These are phyloP conservation scores for Fissipunctia ypsillon DNA, from an alignment of 2,888 invertebrate species.

Conservation along the genomic window DNA sequence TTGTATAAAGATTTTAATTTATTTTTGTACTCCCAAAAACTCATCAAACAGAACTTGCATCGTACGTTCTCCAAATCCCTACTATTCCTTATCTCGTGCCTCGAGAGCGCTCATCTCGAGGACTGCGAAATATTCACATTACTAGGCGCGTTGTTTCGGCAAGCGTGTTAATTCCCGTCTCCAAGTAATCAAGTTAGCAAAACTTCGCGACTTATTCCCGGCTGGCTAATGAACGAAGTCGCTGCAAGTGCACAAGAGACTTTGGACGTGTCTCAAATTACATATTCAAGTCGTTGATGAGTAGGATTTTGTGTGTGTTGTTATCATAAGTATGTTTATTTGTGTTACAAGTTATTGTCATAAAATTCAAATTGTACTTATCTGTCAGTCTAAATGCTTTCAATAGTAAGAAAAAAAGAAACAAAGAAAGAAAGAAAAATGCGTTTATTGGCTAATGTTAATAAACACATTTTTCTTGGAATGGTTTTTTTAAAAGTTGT, in stretches of 20 bases:
- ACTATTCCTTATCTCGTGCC: slow-evolving; percentile 29
- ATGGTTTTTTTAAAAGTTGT: too few relatives aligned
- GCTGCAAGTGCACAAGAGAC: slow-evolving; percentile 75
- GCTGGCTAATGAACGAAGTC: slow-evolving; percentile 83
- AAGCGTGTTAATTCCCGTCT: slow-evolving; percentile 63
- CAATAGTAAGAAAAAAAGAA: background rate
- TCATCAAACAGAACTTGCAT: slow-evolving; percentile 13
- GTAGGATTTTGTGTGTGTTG: slow-evolving; percentile 34
- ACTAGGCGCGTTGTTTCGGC: slow-evolving; percentile 67
- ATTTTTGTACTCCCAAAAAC: slow-evolving; percentile 9
- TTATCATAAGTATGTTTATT: slow-evolving; percentile 5
- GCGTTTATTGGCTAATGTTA: background rate
- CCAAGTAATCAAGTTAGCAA: slow-evolving; percentile 69
- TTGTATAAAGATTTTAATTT: too few relatives aligned
- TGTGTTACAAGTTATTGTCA: background rate
- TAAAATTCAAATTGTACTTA: background rate
- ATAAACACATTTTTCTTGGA: too few relatives aligned
- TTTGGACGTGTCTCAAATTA: slow-evolving; percentile 78
- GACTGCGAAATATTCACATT: slow-evolving; percentile 53
- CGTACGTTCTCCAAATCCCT: slow-evolving; percentile 26
- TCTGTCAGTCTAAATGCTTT: background rate
- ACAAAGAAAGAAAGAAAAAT: too few relatives aligned
- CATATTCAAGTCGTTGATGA: slow-evolving; percentile 67
- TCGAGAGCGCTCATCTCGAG: slow-evolving; percentile 41
- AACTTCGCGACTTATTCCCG: slow-evolving; percentile 81